A percentile compares a stretch with the other conserved stretches of the same genome.
These are phyloP conservation scores for Ameiurus melas DNA, from an alignment of 2,113 vertebrate species.

Conservation along the genomic window DNA sequence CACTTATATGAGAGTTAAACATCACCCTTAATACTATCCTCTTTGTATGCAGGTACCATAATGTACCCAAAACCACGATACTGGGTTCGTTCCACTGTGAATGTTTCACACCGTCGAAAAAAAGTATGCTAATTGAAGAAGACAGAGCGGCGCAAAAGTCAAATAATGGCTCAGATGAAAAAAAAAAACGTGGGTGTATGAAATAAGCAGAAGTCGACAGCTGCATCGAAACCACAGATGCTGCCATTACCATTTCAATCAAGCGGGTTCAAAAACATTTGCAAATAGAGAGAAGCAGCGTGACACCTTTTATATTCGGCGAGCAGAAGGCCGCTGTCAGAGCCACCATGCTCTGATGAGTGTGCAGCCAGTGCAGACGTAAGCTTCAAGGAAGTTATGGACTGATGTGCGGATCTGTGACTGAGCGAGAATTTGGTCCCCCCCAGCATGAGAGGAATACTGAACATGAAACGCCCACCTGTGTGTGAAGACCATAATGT, in stretches of 20 bases:
- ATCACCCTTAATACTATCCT: background rate
- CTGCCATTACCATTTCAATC: constrained; percentile 38
- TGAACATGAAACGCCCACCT: background rate
- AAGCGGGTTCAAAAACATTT: constrained; percentile 28
- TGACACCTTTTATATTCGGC: background rate
- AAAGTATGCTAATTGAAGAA: constrained; percentile 12
- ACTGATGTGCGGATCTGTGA: background rate
- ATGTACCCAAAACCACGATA: background rate
- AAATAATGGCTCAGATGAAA: constrained; percentile 30
- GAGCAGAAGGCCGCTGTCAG: constrained; percentile 1
- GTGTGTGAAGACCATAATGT: background rate
- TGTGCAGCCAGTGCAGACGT: background rate
- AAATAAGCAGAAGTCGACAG: constrained; percentile 18
- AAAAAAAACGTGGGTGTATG: constrained; percentile 28
- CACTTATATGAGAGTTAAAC: background rate
- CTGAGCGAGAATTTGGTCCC: background rate
- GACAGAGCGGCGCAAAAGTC: constrained; percentile 13
- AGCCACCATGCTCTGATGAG: constrained; percentile 4
- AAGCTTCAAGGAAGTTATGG: background rate
- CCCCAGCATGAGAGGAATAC: background rate
- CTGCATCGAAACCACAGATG: constrained; percentile 16
- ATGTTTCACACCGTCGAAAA: background rate
- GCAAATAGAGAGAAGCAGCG: constrained; percentile 31
- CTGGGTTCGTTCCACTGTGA: background rate
- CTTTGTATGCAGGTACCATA: background rate